These are phyloP conservation scores for Plusia festucae DNA, from an alignment of 2,888 invertebrate species.

Conservation along the genomic window DNA sequence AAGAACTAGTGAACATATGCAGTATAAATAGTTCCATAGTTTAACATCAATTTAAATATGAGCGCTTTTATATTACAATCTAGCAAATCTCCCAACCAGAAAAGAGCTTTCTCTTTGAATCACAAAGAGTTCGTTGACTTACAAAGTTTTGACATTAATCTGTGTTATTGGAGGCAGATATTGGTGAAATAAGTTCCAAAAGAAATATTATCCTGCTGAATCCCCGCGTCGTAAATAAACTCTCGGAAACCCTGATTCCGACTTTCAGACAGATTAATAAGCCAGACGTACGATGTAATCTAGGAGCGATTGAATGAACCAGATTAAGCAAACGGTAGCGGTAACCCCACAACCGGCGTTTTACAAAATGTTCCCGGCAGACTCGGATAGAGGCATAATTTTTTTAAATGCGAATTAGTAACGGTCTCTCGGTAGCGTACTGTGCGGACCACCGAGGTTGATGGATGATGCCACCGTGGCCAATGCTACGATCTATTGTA, in stretches of 20 bases:
- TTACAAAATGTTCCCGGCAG: constrained; percentile 67
- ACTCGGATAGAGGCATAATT: constrained; percentile 62
- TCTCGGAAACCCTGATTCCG: constrained; percentile 42
- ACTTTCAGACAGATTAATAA: constrained; percentile 54
- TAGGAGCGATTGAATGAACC: constrained; percentile 57
- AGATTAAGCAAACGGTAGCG: constrained; percentile 63
- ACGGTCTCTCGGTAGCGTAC: constrained; percentile 67
- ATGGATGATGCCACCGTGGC: constrained; percentile 67
- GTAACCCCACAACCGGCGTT: constrained; percentile 63
- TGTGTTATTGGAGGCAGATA: constrained; percentile 26
- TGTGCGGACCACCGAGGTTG: constrained; percentile 76
- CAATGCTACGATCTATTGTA: constrained; percentile 69
- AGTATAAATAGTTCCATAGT: constrained; percentile 30
- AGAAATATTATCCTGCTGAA: constrained; percentile 41
- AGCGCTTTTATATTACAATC: background rate
- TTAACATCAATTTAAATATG: constrained; percentile 15
- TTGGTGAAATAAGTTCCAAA: constrained; percentile 29
- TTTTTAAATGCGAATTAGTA: constrained; percentile 75
- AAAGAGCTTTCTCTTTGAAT: background rate
- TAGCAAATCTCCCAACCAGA: background rate
- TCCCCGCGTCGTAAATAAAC: constrained; percentile 41
- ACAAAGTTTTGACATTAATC: constrained; percentile 36
- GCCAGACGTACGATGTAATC: constrained; percentile 54
- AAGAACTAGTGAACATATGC: constrained; percentile 24
- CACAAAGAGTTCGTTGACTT: constrained; percentile 20